Conservation (phyloP, 2,113 vertebrate genomes). For the Gallinago undulata region DNA sequence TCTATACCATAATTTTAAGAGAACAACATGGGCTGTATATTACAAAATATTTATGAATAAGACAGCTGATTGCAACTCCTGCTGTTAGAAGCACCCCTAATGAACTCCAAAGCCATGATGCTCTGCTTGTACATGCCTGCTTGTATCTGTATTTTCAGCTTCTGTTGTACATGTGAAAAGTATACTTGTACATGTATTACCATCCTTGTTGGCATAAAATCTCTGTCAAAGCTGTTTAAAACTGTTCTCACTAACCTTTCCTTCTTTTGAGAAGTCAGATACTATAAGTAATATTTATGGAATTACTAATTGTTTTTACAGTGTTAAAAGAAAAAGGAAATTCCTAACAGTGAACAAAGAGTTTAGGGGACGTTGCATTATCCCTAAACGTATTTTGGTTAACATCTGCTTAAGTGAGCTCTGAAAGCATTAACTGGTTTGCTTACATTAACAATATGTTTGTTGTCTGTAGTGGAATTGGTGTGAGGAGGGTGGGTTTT, state of each 20-base stretch:
- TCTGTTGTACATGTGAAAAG: background rate
- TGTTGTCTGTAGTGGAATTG: background rate
- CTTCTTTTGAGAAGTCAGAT: background rate
- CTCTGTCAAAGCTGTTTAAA: background rate
- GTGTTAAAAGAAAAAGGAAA: background rate
- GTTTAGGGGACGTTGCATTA: background rate
- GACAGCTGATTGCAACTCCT: background rate
- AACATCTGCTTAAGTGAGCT: background rate
- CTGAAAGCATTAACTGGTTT: background rate
- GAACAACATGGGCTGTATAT: background rate
- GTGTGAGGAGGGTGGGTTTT: background rate
- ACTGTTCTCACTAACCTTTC: background rate
- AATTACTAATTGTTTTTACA: background rate
- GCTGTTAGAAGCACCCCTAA: background rate
- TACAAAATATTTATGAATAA: background rate
- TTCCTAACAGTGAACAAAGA: background rate
- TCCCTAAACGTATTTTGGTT: background rate
- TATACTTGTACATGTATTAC: background rate
- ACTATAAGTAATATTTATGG: background rate
- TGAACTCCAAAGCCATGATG: background rate
- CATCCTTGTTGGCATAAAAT: background rate
- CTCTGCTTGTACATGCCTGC: background rate
- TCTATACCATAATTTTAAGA: background rate
- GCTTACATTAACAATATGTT: background rate
- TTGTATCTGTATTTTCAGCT: background rate